phyloP scores from a whole-genome alignment of 2,113 vertebrate genomes.

The Thunnus thynnus region DNA sequence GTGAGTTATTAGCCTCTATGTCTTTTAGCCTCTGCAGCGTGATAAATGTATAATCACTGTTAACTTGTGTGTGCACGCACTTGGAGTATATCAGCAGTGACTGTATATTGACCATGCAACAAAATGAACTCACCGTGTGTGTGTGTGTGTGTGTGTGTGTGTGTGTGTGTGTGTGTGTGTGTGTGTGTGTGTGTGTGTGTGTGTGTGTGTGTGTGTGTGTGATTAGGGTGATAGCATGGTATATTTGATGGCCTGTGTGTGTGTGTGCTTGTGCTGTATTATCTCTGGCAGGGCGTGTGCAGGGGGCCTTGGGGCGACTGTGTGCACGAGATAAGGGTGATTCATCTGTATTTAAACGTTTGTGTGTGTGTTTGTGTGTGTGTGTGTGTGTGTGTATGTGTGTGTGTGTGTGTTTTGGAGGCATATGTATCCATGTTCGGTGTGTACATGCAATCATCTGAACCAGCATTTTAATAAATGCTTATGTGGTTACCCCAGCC shows the following conservation, averaged over 20 bases:
- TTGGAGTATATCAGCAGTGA: conserved; percentile 30
- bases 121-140: conserved; percentile 33
- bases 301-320: conserved; percentile 81
- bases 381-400: conserved; percentile 25
- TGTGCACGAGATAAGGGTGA: conserved; percentile 83
- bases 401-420: conserved; percentile 44
- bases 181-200: conserved; percentile 21
- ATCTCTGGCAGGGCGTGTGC: conserved; percentile 76
- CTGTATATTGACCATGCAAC: conserved; percentile 39
- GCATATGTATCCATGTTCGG: conserved; percentile 54
- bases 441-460: conserved; percentile 28
- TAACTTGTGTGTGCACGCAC: conserved; percentile 43
- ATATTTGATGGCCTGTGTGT: conserved; percentile 59
- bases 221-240: conserved; percentile 43
- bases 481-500: conserved; percentile 11
- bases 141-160: conserved; percentile 3
- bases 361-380: conserved; percentile 46
- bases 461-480: conserved; percentile 45
- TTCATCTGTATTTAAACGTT: conserved; percentile 76
- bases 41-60: conserved; percentile 51
- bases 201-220: conserved; percentile 32
- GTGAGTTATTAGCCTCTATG: conserved; percentile 60
- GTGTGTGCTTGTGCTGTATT: conserved; percentile 63
- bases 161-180: conserved; percentile 55
- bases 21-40: conserved; percentile 42